A percentile compares a stretch with the other conserved stretches of the same genome.
Evolutionary conservation across 1,140 invertebrate genomes (phyloP).

Genomic region (Papilio aristodemus): DNA sequence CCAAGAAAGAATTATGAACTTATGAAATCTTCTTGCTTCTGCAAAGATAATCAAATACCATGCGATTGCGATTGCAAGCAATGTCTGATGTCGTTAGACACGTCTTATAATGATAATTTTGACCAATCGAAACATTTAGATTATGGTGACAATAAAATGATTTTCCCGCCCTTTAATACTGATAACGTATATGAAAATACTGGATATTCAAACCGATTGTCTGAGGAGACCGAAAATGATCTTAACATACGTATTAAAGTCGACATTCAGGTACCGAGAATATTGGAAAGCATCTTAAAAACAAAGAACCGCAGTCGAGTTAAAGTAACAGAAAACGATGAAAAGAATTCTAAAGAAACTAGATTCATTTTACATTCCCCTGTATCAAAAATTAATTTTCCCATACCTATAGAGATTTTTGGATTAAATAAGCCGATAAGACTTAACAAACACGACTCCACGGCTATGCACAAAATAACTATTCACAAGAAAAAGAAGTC

Average conservation of each 20-base stretch:
- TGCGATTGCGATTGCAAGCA: conserved; percentile 65
- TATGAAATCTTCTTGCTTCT: conserved; percentile 50
- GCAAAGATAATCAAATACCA: conserved; percentile 54
- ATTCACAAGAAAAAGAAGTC: conserved; percentile 69
- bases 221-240: conserved; percentile 43
- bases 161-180: neutral
- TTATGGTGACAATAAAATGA: conserved; percentile 29
- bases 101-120: conserved; percentile 28
- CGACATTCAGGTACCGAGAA: conserved; percentile 61
- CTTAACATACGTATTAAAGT: conserved; percentile 64
- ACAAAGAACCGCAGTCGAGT: conserved; percentile 41
- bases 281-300: conserved; percentile 41
- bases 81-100: conserved; percentile 49
- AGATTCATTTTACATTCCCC: conserved; percentile 47
- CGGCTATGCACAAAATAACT: conserved; percentile 57
- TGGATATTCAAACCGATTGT: conserved; percentile 11
- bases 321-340: conserved; percentile 38
- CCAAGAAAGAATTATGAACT: conserved; percentile 28
- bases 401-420: conserved; percentile 56
- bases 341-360: conserved; percentile 47
- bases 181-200: conserved; percentile 36
- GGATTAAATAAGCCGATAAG: conserved; percentile 42
- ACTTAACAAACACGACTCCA: conserved; percentile 43
- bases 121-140: conserved; percentile 27
- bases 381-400: conserved; percentile 57